Evolutionary conservation across 2,888 invertebrate species (phyloP).

Genomic region (Yponomeuta sedellus): DNA sequence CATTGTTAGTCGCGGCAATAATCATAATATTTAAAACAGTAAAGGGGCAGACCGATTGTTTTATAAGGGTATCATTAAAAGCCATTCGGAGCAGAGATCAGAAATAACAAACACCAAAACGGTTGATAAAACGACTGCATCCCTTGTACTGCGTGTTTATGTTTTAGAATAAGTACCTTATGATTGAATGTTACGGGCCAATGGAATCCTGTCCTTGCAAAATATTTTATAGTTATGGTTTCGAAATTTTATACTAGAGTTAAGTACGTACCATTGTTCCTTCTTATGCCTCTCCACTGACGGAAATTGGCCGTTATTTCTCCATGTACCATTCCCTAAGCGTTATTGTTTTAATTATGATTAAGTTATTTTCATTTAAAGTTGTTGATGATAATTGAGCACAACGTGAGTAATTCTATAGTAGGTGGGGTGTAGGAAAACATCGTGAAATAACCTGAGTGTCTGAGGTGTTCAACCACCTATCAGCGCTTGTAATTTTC

Average conservation of each 20-base stretch:
- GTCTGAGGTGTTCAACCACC: no score
- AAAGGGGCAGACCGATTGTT: constrained; percentile 35
- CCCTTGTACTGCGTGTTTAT: constrained; percentile 22
- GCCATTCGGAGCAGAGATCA: constrained; percentile 37
- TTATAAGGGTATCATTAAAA: constrained; percentile 45
- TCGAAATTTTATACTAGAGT: not conserved
- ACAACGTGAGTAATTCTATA: no score
- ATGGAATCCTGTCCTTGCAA: constrained; percentile 21
- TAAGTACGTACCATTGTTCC: not conserved
- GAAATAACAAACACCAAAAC: constrained; percentile 40
- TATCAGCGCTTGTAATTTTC: no score
- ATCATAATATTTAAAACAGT: constrained; percentile 31
- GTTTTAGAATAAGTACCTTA: constrained; percentile 33
- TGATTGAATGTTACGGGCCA: constrained; percentile 40
- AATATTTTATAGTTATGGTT: not conserved
- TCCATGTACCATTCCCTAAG: no score
- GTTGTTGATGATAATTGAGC: no score
- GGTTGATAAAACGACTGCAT: constrained; percentile 26
- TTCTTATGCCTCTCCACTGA: not conserved
- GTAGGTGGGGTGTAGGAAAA: no score
- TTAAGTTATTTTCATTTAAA: no score
- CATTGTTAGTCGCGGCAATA: constrained; percentile 16
- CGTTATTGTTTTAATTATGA: no score
- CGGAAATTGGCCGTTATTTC: no score
- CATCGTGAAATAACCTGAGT: no score